Conservation (phyloP, 1,140 invertebrate species). For the Dendroctonus valens region DNA sequence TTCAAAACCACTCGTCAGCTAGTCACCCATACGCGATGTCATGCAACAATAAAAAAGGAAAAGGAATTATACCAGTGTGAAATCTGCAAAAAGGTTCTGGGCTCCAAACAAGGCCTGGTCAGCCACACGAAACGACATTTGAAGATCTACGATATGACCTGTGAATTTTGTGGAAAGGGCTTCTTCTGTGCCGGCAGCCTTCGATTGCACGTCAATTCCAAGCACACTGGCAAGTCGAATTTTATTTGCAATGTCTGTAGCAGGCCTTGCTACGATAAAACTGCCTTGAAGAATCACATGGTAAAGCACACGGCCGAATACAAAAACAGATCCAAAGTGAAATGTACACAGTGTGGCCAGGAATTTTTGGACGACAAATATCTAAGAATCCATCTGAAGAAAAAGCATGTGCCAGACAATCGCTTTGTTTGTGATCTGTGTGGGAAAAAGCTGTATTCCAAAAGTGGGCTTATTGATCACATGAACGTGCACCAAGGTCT, state of each 20-base stretch:
- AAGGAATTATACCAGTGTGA: slow-evolving; percentile 42
- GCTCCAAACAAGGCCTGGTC: slow-evolving; percentile 63
- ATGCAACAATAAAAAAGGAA: slow-evolving; percentile 27
- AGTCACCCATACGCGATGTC: slow-evolving; percentile 11
- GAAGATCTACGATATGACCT: slow-evolving; percentile 49
- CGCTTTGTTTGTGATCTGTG: slow-evolving; percentile 56
- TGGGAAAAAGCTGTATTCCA: slow-evolving; percentile 70
- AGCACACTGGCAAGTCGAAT: slow-evolving; percentile 38
- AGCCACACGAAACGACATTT: slow-evolving; percentile 63
- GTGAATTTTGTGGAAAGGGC: slow-evolving; percentile 40
- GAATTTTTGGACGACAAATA: slow-evolving; percentile 54
- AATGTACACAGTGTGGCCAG: slow-evolving; percentile 61
- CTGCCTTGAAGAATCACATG: slow-evolving; percentile 41
- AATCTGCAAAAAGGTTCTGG: slow-evolving; percentile 60
- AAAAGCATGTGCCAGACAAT: slow-evolving; percentile 45
- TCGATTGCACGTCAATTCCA: slow-evolving; percentile 37
- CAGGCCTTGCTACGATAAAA: slow-evolving; percentile 39
- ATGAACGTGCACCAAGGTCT: slow-evolving; percentile 66
- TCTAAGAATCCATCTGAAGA: slow-evolving; percentile 50
- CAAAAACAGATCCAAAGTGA: slow-evolving; percentile 50
- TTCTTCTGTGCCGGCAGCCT: slow-evolving; percentile 35
- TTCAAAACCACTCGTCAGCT: slow-evolving; percentile 34
- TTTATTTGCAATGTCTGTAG: slow-evolving; percentile 43
- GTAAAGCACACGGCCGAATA: slow-evolving; percentile 49
- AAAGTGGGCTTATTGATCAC: slow-evolving; percentile 66